Base-by-base conservation (phyloP, 2,113 vertebrate species). In the Spea bombifrons region DNA sequence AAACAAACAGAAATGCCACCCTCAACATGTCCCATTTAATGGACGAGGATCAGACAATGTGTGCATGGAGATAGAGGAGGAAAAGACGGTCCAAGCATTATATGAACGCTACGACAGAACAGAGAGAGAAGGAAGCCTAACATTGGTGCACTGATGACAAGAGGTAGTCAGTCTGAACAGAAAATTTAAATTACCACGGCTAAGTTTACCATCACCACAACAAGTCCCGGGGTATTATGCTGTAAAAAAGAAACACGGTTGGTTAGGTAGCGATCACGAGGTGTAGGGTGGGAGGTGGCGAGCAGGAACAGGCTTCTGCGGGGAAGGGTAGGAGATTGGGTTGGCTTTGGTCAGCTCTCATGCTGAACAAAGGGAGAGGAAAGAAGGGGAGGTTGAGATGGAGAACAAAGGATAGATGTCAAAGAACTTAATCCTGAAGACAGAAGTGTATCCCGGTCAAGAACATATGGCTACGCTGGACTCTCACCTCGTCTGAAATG, bases 201-300 rank as follows among this genome's bases (percentile, higher is more conserved):
- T 99, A 99, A 99, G 96, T 97, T 99, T 99, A 99, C 97, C 97
- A 99, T 99, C 97, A 97, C 96, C 97, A 98, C 97, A 98, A 99
- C 97, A 99, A 97, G 97, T 96, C 95, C 97, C 94, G 96, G 97
- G 95, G 98, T 96, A 99, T 94, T 98, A 95, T 88, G 94, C 97
- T 99, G 97, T 96, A 99, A 99, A 98, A 98, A 97, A 99, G 96
- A 99, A 98, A 99, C 93, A 99, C 92, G 95, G 97, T 97, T 94
- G 96, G 96, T 99, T 99, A 99, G 97, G 95, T 92, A 97, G 94
- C 94, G 95, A 97, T 94, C 94, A 94, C 94, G 82, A 96, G 94
- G 93, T 68, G 64, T 47, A 59, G 70, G 70, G 59, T 68, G 64
- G 69, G 50, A 74, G 90, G 94, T 86, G 94, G 88, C 92, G 86